Evolutionary conservation across 2,888 invertebrate species (phyloP).

Genomic region (Deilephila porcellus): DNA sequence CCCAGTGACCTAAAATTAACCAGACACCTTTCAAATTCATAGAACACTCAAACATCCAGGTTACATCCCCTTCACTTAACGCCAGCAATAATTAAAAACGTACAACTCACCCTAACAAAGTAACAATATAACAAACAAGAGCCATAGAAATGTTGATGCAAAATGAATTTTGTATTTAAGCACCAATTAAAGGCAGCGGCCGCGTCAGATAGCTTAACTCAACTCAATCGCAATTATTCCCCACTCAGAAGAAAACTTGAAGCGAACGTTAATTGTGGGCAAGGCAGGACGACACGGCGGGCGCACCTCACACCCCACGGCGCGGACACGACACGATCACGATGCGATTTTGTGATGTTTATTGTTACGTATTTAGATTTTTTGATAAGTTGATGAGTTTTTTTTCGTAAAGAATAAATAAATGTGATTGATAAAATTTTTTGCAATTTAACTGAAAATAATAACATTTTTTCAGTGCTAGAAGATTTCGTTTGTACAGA

Average conservation of each 20-base stretch:
- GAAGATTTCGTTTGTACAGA: too few species aligned
- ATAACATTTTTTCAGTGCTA: too few species aligned
- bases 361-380: background rate
- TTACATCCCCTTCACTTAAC: too few species aligned
- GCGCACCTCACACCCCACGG: slow-evolving; percentile 31
- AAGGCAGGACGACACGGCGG: slow-evolving; percentile 35
- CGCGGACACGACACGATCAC: slow-evolving; percentile 35
- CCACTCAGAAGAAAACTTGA: slow-evolving; percentile 73
- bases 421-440: too few species aligned
- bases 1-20: too few species aligned
- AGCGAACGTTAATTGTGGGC: slow-evolving; percentile 69
- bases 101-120: slow-evolving; percentile 33
- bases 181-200: slow-evolving; percentile 69
- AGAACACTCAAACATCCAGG: too few species aligned
- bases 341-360: slow-evolving; percentile 32
- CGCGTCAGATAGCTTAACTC: slow-evolving; percentile 71
- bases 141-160: slow-evolving; percentile 43
- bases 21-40: too few species aligned
- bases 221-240: slow-evolving; percentile 78
- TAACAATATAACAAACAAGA: slow-evolving; percentile 39
- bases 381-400: too few species aligned
- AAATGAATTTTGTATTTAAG: slow-evolving; percentile 71
- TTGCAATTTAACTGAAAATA: too few species aligned
- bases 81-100: background rate
- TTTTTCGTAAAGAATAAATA: too few species aligned